Evolutionary conservation across 2,888 invertebrate genomes (phyloP).

Genomic region (Stenodera caucasica): DNA sequence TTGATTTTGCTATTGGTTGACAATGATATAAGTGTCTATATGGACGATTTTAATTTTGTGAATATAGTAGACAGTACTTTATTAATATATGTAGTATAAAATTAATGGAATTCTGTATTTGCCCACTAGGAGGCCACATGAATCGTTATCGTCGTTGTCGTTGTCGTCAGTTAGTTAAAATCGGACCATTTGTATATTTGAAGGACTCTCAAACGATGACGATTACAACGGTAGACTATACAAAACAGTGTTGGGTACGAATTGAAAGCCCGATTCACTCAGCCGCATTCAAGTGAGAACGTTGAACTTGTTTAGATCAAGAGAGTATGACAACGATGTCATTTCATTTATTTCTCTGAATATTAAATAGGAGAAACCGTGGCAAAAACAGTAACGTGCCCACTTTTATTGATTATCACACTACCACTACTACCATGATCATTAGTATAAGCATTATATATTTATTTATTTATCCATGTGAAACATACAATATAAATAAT

Average conservation of each 20-base stretch:
- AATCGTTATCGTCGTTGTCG: neutral
- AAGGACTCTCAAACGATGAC: constrained; percentile 30
- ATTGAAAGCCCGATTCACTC: constrained; percentile 43
- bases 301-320: constrained; percentile 44
- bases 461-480: neutral
- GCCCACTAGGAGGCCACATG: constrained; percentile 7
- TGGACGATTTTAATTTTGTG: constrained; percentile 21
- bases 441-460: neutral
- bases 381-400: constrained; percentile 2
- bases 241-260: neutral
- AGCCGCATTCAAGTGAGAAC: constrained; percentile 50
- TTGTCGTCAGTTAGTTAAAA: constrained; percentile 36
- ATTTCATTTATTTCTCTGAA: neutral
- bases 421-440: neutral
- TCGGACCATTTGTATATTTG: constrained; percentile 42
- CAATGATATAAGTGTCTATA: constrained; percentile 18
- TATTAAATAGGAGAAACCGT: neutral
- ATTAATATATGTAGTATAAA: constrained; percentile 31
- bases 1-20: neutral
- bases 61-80: constrained; percentile 17
- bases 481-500: no score
- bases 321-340: neutral
- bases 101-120: constrained; percentile 12
- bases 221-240: neutral
- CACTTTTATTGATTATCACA: neutral